Evolutionary conservation across 1,140 invertebrate genomes (phyloP), one percentile per base, ranked within the genome.

Genomic region (Nylanderia fulva): DNA sequence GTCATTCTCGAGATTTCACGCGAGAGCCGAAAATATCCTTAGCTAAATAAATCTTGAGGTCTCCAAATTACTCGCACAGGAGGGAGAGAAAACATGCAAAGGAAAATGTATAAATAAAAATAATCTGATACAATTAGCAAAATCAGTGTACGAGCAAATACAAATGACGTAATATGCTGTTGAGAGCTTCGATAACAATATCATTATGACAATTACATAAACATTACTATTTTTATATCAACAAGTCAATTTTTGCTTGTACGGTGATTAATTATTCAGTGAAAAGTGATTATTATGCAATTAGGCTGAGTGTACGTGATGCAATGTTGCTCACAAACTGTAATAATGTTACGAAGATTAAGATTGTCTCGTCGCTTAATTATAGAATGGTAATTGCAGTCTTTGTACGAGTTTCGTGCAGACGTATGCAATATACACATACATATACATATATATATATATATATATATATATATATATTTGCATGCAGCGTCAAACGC

Each of bases 201-300:
- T 45, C 13, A 29, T 33, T 56, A 48, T 48, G 5, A 48, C 9
- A 63, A 33, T 63, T 56, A 56, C 29, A 15, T 36, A 63, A 63
- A n/a, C 8, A 4, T 48, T 4, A 63, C 63, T 76, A 76, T 60
- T 63, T 18, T 42, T 45, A 63, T 76, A n/a, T n/a, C n/a, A 36
- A n/a, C 15, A 76, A 42, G 39, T 6, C 1, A 33, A 3, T 45
- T 42, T 18, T 13, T 8, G 36, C 61, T 61, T 42, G 27, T 42
- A 39, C 18, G 6, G 27, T 5, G 39, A 6, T 6, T 63, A 33
- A 76, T 76, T 63, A 42, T 33, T 63, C 33, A 21, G 24, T 13
- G 36, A 11, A 42, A 60, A 42, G 33, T 27, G n/a, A 18, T 56
- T 36, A 24, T 74, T 74, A 39, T 13, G 9, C 18, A 60, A 39